phyloP scores from a whole-genome alignment of 2,888 invertebrate species.

The Drosophila kambysellisi region DNA sequence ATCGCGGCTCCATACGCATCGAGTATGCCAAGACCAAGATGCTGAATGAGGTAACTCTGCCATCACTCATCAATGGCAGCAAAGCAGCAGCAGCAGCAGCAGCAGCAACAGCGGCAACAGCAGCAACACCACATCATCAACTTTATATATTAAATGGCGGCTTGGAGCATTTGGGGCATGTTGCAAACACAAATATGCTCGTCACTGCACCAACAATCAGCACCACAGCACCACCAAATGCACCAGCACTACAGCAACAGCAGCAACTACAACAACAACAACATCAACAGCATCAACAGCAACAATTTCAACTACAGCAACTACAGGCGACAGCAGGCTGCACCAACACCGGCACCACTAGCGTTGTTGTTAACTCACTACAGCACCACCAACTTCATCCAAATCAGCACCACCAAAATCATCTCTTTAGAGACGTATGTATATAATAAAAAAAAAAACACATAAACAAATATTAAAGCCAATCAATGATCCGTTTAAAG shows the following conservation, averaged over 20 bases:
- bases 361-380: slow-evolving; percentile 85
- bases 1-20: slow-evolving; percentile 98
- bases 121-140: slow-evolving; percentile 59
- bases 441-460: slow-evolving; percentile 69
- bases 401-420: slow-evolving; percentile 85
- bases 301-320: slow-evolving; percentile 62
- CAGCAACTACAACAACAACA: slow-evolving; percentile 51
- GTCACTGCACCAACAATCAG: slow-evolving; percentile 53
- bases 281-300: slow-evolving; percentile 44
- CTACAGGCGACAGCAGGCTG: slow-evolving; percentile 72
- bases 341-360: slow-evolving; percentile 82
- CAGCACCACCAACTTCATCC: slow-evolving; percentile 85
- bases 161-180: slow-evolving; percentile 51
- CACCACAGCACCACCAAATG: slow-evolving; percentile 55
- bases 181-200: slow-evolving; percentile 50
- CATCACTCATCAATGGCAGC: slow-evolving; percentile 40
- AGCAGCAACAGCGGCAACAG: slow-evolving; percentile 38
- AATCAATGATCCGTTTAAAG: slow-evolving; percentile 1
- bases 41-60: slow-evolving; percentile 88
- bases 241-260: slow-evolving; percentile 52
- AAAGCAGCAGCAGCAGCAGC: slow-evolving; percentile 20
- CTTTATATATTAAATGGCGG: slow-evolving; percentile 77
- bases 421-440: slow-evolving; percentile 86
- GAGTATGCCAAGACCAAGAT: slow-evolving; percentile 99
- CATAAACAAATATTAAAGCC: slow-evolving; percentile 7